Evolutionary conservation across 2,113 vertebrate species (phyloP).

Genomic region (Tragelaphus scriptus): DNA sequence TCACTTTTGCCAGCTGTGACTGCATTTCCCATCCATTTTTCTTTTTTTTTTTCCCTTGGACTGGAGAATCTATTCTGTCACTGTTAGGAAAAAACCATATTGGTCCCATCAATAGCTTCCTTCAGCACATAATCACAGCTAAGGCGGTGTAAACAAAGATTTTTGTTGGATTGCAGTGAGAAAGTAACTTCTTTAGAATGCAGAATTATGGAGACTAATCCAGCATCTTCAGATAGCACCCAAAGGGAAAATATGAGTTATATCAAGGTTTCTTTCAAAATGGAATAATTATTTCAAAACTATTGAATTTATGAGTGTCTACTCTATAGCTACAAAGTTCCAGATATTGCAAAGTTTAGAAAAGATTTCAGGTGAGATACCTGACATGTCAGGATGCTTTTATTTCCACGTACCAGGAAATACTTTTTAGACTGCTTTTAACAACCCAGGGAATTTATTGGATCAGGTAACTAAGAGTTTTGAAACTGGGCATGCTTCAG

Average conservation of each 20-base stretch:
- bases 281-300: background rate
- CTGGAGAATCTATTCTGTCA: background rate
- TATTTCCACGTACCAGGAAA: background rate
- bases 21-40: conserved; percentile 27
- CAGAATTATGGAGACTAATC: background rate
- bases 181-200: conserved; percentile 4
- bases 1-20: conserved; percentile 20
- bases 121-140: background rate
- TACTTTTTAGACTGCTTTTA: background rate
- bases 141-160: background rate
- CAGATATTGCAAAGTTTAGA: background rate
- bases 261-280: conserved; percentile 25
- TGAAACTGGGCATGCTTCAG: background rate
- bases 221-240: background rate
- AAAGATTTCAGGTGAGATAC: background rate
- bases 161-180: background rate
- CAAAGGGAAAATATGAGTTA: conserved; percentile 12
- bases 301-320: background rate
- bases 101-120: background rate
- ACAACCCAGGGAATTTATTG: background rate
- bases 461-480: background rate
- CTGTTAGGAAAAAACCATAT: background rate
- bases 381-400: background rate
- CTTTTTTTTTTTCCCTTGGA: background rate
- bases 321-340: background rate